Evolutionary conservation across 1,140 invertebrate genomes (phyloP).

Genomic region (Leptinotarsa lineolata): DNA sequence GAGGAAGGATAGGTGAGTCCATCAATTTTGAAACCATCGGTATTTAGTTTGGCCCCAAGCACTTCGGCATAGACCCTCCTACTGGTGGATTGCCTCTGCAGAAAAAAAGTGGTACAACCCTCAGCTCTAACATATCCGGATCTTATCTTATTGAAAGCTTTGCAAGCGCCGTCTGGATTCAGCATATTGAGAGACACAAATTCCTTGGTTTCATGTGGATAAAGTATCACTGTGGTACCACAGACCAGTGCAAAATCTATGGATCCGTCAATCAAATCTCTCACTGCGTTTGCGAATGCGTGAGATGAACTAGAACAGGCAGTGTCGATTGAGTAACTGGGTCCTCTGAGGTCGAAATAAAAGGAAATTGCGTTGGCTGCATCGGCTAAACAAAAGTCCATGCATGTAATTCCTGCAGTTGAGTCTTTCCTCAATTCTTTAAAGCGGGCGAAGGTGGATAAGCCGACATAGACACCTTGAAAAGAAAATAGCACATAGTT

Average conservation of each 20-base stretch:
- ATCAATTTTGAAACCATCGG: constrained; percentile 63
- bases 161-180: constrained; percentile 64
- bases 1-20: constrained; percentile 64
- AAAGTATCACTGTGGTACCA: constrained; percentile 65
- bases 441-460: not conserved
- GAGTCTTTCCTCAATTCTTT: not conserved
- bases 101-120: constrained; percentile 60
- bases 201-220: constrained; percentile 46
- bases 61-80: constrained; percentile 65
- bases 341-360: constrained; percentile 69
- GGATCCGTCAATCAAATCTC: constrained; percentile 67
- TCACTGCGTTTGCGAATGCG: constrained; percentile 71
- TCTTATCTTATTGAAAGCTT: constrained; percentile 66
- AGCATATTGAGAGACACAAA: constrained; percentile 63
- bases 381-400: not conserved
- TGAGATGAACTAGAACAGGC: constrained; percentile 78
- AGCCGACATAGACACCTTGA: not conserved
- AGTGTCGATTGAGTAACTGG: constrained; percentile 77
- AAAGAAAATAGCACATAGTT: not conserved
- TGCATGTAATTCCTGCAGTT: constrained; percentile 10
- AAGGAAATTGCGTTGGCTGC: constrained; percentile 63
- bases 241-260: constrained; percentile 81
- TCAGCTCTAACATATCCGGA: constrained; percentile 68
- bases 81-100: constrained; percentile 61
- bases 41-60: constrained; percentile 61